Base-by-base conservation (phyloP, 2,113 vertebrate species). In the Pseudopipra pipra region DNA sequence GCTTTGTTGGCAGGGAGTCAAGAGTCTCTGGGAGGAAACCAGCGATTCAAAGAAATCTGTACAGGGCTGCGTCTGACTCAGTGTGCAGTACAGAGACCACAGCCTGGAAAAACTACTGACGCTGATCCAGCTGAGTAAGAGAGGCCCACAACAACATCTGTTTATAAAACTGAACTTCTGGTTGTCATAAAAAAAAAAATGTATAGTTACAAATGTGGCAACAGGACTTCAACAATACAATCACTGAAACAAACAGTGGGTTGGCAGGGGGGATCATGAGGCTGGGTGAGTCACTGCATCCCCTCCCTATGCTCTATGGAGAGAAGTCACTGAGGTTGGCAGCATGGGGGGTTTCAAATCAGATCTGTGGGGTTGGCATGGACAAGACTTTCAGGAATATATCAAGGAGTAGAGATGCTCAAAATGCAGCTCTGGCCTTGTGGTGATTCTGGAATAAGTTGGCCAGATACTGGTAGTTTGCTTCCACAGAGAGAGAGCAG, bases 71-170 rank as follows among this genome's bases (percentile, higher is more conserved):
- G 21, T 91, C 61, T 98, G 98, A 98, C 97, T 98, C 98, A 98
- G 90, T 83, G 96, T 65, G 87, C 88, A 94, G 94, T 25, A 41
- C 87, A 58, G 75, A 97, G 97, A 97, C 98, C 97, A 8, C 98
- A 98, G 98, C 65, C 87, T 98, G 97, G 98, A 97, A 98, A 97
- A 98, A 97, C 22, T 87, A 95, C 94, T 97, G 97, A 97, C 97
- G 93, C 63, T 84, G 93, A 97, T 97, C 95, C 95, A 94, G 87
- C 85, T 98, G 98, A 98, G 97, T 98, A 98, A 98, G 41, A 96
- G 87, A 97, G 91, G 94, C 95, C 75, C 95, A 95, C 93, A 96
- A 96, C 96, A 97, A 87, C 93, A 94, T 97, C 92, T 98, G 97
- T 98, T 98, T 98, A 97, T 93, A 71, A 70, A 97, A 96, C 94